Base-by-base conservation (phyloP, 2,888 invertebrate species). In the Sphaeridia pumilis region DNA sequence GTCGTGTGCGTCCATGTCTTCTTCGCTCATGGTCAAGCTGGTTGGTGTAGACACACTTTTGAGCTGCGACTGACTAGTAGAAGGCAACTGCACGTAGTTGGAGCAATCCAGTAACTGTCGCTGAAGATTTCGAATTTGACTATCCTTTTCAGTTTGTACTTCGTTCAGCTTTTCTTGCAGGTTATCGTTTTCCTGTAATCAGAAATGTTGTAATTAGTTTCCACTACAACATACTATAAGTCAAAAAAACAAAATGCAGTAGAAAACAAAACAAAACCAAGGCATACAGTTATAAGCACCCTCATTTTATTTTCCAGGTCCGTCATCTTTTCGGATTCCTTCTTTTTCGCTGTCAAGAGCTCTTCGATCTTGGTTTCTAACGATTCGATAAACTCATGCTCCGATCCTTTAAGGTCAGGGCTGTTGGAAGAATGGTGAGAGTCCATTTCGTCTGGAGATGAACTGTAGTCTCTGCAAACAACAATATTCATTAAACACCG, bases 91-190 rank as follows among this genome's bases (percentile, higher is more conserved):
- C 4, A 57, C 57, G 28, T 60, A 60, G 27, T 43, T 57, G 31
- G 61, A 58, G 5, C 58, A 58, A 43, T 64, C 64, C 21, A 60
- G 52, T 12, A 63, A 51, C 46, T 60, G 59, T 42, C 55, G 56
- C 41, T 59, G 54, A 21, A 64, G 53, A 20, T 60, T 61, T 21
- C 42, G 31, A 17, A 85, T 81, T 67, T 85, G 84, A 63, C 84
- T 82, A 48, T 83, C 84, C 67, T 78, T 76, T 61, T 76, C 78
- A 58, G 76, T 76, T 72, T 78, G 75, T 61, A 78, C 75, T 61
- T 77, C 74, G 58, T 56, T 55, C 5, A 84, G 69, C 66, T 83
- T 81, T 52, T 82, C 82, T 65, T 84, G 83, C 63, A 84, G 71
- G 61, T 78, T 74, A 58, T 78, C 76, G 67, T 83, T 84, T 66